Conservation (phyloP, 2,797 vertebrate genomes). For the Halcyon leucocephala region DNA sequence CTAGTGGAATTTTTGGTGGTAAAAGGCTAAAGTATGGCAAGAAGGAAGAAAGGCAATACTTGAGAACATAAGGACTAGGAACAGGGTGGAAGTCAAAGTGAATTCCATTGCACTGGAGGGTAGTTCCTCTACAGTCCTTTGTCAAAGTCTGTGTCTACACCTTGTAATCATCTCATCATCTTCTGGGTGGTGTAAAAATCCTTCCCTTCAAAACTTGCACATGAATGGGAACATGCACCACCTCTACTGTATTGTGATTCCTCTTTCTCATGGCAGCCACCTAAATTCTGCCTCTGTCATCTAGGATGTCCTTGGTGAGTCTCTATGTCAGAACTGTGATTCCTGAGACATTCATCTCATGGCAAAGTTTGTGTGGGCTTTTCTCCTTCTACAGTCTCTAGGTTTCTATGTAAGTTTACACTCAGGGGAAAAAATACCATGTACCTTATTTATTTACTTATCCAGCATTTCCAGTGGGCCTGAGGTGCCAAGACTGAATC, state of each 20-base stretch:
- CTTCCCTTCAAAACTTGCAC: not conserved
- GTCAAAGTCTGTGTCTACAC: not conserved
- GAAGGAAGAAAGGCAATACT: not conserved
- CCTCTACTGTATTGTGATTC: not conserved
- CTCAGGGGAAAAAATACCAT: not conserved
- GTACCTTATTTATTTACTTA: not conserved
- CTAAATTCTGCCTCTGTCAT: not conserved
- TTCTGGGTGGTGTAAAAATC: not conserved
- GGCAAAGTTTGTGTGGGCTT: not conserved
- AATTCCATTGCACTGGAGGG: not conserved
- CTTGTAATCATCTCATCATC: not conserved
- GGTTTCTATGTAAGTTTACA: not conserved
- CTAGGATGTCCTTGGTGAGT: not conserved
- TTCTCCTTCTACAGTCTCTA: not conserved
- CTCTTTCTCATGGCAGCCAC: not conserved
- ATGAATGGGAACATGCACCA: not conserved
- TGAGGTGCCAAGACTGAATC: not conserved
- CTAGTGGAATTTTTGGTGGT: not conserved
- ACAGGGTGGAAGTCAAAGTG: not conserved
- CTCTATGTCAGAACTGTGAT: not conserved
- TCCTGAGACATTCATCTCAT: rapidly evolving
- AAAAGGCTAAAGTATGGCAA: not conserved
- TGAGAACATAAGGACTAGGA: not conserved
- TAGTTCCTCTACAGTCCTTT: not conserved
- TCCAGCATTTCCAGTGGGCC: not conserved